Evolutionary conservation across 2,888 invertebrate species (phyloP).

Genomic region (Flexamia atlantica): DNA sequence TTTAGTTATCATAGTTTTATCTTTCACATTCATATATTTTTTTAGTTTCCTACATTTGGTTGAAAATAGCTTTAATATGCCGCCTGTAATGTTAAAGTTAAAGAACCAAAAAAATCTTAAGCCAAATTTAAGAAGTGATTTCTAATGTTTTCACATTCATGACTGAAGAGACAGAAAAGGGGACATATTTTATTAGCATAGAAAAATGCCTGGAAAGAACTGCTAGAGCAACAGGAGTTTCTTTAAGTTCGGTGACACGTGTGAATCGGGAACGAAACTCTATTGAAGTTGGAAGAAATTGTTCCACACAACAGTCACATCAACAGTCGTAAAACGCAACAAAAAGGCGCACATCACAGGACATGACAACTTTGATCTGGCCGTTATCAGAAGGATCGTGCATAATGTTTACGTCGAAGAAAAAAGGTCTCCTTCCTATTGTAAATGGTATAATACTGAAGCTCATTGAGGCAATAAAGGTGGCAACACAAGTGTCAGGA

Average conservation of each 20-base stretch:
- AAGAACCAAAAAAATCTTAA: too few relatives aligned
- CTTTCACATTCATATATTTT: too few relatives aligned
- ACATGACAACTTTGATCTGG: conserved; percentile 45
- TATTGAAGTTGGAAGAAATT: conserved; percentile 13
- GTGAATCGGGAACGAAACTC: conserved; percentile 14
- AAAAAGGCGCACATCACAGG: conserved; percentile 7
- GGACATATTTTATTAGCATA: too few relatives aligned
- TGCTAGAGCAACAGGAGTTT: conserved; percentile 37
- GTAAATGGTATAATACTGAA: neutral
- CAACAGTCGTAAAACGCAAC: conserved; percentile 4
- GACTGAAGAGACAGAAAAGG: too few relatives aligned
- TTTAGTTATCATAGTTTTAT: too few relatives aligned
- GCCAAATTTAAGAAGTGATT: too few relatives aligned
- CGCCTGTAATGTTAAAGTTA: too few relatives aligned
- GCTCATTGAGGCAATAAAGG: conserved; percentile 48
- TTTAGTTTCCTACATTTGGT: too few relatives aligned
- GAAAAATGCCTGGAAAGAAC: conserved; percentile 35
- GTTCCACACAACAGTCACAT: conserved; percentile 15
- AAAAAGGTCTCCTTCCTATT: conserved; percentile 22
- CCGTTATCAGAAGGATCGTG: conserved; percentile 25
- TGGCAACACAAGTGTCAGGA: conserved; percentile 13
- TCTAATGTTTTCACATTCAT: too few relatives aligned
- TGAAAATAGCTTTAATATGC: too few relatives aligned
- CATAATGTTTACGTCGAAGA: conserved; percentile 43
- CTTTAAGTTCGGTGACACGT: conserved; percentile 27